Conservation (phyloP, 2,888 invertebrate species). For the Chironomus riparius region DNA sequence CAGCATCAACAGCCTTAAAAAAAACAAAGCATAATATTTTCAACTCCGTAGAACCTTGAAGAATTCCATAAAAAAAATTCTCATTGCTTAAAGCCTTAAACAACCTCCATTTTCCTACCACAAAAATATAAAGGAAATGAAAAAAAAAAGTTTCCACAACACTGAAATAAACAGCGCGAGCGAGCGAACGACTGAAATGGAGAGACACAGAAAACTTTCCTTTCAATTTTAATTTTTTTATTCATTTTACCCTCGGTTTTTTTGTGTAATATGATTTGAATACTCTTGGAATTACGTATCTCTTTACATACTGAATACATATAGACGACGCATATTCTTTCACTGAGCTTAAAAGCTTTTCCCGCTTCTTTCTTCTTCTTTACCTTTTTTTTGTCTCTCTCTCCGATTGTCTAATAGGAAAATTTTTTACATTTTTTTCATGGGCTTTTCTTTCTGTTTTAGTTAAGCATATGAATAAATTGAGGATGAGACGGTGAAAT, state of each 20-base stretch:
- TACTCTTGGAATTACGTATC: not conserved
- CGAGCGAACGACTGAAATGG: not conserved
- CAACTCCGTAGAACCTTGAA: no score
- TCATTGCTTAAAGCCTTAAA: no score
- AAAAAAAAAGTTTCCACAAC: not conserved
- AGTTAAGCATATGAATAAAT: no score
- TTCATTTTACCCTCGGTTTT: not conserved
- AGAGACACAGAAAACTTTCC: not conserved
- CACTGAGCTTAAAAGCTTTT: not conserved
- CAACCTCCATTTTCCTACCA: no score
- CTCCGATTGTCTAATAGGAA: no score
- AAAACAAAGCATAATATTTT: no score
- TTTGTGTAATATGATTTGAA: not conserved
- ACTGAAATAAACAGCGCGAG: not conserved
- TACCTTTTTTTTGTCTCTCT: not conserved
- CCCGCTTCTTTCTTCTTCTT: not conserved
- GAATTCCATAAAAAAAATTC: no score
- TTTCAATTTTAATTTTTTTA: conserved; percentile 14
- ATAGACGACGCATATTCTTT: not conserved
- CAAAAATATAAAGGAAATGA: no score
- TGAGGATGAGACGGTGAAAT: no score
- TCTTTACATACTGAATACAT: not conserved
- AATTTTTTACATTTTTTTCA: no score
- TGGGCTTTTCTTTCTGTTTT: no score
- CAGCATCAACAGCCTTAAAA: no score